Base-by-base conservation (phyloP, 2,797 vertebrate genomes). In the Momotus momota region DNA sequence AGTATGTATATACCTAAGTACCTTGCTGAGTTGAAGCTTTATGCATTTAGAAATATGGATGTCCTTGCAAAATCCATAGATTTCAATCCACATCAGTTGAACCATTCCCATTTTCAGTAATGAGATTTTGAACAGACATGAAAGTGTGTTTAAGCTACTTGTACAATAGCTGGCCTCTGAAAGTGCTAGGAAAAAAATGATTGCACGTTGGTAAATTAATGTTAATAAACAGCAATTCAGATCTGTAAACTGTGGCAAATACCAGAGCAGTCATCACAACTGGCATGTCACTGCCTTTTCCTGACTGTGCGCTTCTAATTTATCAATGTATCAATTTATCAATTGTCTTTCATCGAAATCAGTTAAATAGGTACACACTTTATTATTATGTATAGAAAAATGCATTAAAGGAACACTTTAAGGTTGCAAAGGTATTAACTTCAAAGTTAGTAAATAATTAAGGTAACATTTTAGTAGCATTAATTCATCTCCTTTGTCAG, bases 41-140 rank as follows among this genome's bases (percentile, higher is more conserved):
- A 54, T 58, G 26, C 45, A 40, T 94, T 88, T 54, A 66, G 77
- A 92, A 95, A 86, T 48, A 62, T 4, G 58, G 54, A 57, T 0
- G 0, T 61, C 72, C 61, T 83, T 83, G 51, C n/a, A 81, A 72
- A 90, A 66, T 86, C 80, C 26, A 27, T 81, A 69, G 49, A 75
- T 95, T 94, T 90, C 79, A 88, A 43, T 71, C 84, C 75, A 27
- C n/a, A 35, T 88, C 41, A 40, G 33, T 31, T 67, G 23, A 94
- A 83, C 65, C 14, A 6, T 65, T 93, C 65, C 45, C 52, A 22
- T 78, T 95, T 86, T 78, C 80, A 54, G 31, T 83, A 94, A 81
- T 48, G 88, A 87, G 55, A 62, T 91, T 96, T 91, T 87, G 81
- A 83, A 57, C 72, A 85, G 54, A 26, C 73, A 48, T 43, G 57